Evolutionary conservation across 2,797 vertebrate species (phyloP), one percentile per base, ranked within the genome.

Genomic region (Argentina silus): DNA sequence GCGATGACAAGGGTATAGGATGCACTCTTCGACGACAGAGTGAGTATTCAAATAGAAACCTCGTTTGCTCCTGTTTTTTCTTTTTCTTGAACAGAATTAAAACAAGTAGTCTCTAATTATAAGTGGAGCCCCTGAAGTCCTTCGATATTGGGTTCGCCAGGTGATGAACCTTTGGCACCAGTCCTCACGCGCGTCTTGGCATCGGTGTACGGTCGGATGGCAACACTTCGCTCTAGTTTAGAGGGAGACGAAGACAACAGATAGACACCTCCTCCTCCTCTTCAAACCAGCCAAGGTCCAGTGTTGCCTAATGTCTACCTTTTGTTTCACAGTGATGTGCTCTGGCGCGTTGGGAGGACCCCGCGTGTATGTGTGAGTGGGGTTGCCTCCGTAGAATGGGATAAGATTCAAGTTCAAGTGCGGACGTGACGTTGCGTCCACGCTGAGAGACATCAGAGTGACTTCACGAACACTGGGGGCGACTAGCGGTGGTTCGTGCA

Each of bases 331-430:
- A 92, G 94, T 93, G 95, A 96, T 94, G 93, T 92, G 94, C 92
- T 93, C 93, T 93, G 95, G 93, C 93, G 94, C 93, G 93, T 92
- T 91, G 92, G 92, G 95, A 95, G 94, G 95, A 95, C 93, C 93
- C 92, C 86, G 92, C 87, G 83, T 91, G 89, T 92, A 93, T 93
- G 94, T 95, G 92, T 93, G 94, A 92, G 92, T 94, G 92, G 93
- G 94, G 91, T 94, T 96, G 94, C 94, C 95, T 96, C 93, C 92
- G 92, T 93, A 93, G 92, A 95, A 95, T 94, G 93, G 94, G 93
- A 95, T 94, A 95, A 94, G 94, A 94, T 95, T 96, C 95, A 96
- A 96, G 96, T 97, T 97, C 95, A 97, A 97, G 96, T 96, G 91
- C 93, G 95, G 93, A 95, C 95, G 94, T 95, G 96, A 95, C 95